Evolutionary conservation across 2,888 invertebrate genomes (phyloP), one percentile per base, ranked within the genome.

Genomic region (Acrocyrtus sp.): DNA sequence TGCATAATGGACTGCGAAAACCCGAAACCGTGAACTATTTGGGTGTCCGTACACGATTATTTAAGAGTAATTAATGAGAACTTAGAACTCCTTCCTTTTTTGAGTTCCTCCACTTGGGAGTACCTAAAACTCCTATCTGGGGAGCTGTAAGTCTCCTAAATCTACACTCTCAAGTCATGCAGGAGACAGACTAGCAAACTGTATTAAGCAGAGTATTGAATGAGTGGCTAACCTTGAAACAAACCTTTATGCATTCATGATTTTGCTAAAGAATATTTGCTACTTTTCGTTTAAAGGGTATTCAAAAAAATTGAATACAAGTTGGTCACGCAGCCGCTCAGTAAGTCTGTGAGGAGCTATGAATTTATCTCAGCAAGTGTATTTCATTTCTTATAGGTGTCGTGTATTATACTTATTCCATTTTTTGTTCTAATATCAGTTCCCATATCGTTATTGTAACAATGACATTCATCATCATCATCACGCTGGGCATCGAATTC

Each of bases 191-290:
- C 21, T 24, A 48, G 10, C 10, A 12, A 45, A 41, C n/a, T 39
- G 43, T 27, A 8, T 27, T n/a, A 58, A 48, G 48, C 6, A 47
- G 48, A 54, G 61, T 61, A 56, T 56, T 63, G 70, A 70, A 70
- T 63, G 62, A 41, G 53, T 54, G 41, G 43, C 57, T 51, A 70
- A 70, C 70, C 70, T 70, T 70, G 70, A 70, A 62, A 63, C 70
- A 45, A 43, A 70, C 51, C 62, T 50, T 39, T 63, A 57, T 62
- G 57, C 70, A 63, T 68, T 68, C 68, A 68, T 68, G n/a, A 60
- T 60, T 67, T 68, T 68, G 60, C 54, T 60, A 50, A 62, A 69
- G 17, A 57, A 50, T 39, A 24, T 26, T 57, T 34, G 57, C 66
- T 66, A 34, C 39, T 51, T 57, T 51, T 43, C 57, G 17, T n/a